These are phyloP conservation scores for Diphyllodes magnificus DNA, from an alignment of 2,113 vertebrate genomes.

Conservation along the genomic window DNA sequence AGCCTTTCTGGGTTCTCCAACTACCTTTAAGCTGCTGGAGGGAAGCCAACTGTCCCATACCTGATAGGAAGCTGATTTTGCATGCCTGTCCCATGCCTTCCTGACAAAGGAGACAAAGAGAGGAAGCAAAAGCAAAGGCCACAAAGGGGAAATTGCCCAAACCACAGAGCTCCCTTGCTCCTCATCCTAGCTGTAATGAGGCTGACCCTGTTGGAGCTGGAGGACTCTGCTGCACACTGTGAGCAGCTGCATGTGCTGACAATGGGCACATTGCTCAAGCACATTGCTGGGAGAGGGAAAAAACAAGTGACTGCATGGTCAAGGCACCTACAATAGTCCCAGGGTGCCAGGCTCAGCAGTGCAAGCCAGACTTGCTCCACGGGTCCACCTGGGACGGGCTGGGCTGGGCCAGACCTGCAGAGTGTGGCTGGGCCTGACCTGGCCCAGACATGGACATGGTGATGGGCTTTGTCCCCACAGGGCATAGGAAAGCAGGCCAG, in stretches of 20 bases:
- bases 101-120: background rate
- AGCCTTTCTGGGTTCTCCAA: background rate
- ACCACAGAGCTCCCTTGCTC: background rate
- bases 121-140: background rate
- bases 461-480: background rate
- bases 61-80: background rate
- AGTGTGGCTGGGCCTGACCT: background rate
- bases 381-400: background rate
- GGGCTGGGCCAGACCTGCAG: background rate
- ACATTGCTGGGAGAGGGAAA: background rate
- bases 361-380: background rate
- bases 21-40: background rate
- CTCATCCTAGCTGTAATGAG: background rate
- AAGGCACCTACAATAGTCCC: background rate
- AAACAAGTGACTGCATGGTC: background rate
- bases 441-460: background rate
- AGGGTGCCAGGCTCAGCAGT: fast-evolving
- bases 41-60: background rate
- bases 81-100: background rate
- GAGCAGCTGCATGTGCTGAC: background rate
- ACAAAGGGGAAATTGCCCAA: background rate
- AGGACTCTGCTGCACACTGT: background rate
- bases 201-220: background rate
- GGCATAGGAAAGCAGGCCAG: background rate
- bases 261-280: background rate